Evolutionary conservation across 2,888 invertebrate genomes (phyloP).

Genomic region (Orthosia gracilis): DNA sequence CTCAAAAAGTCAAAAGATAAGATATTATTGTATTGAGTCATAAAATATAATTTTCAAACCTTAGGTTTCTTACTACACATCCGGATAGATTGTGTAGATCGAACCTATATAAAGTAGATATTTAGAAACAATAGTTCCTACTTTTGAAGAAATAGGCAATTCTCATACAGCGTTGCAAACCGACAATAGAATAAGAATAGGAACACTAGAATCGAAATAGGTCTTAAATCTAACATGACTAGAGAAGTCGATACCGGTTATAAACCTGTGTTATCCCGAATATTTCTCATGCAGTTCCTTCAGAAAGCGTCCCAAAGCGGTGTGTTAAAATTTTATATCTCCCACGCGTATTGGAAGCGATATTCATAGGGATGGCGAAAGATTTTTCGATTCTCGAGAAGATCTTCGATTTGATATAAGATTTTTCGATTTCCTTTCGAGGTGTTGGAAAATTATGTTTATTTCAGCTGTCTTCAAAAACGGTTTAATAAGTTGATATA

Average conservation of each 20-base stretch:
- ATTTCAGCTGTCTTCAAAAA: background rate
- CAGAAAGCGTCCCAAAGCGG: constrained; percentile 42
- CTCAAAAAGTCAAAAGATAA: too few species aligned
- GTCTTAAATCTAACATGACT: constrained; percentile 14
- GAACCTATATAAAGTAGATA: too few species aligned
- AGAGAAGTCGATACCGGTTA: constrained; percentile 57
- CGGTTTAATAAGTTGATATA: background rate
- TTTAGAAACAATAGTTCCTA: too few species aligned
- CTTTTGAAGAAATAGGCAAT: background rate
- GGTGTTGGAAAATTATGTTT: background rate
- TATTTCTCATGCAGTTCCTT: constrained; percentile 43
- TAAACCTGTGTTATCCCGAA: constrained; percentile 52
- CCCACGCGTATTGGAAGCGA: constrained; percentile 42
- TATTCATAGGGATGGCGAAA: constrained; percentile 47
- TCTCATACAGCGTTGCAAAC: background rate
- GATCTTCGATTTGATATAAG: constrained; percentile 9
- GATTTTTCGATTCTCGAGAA: too few species aligned
- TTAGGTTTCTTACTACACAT: too few species aligned
- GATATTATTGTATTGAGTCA: too few species aligned
- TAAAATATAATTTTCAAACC: too few species aligned
- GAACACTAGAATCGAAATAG: background rate
- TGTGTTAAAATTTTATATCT: constrained; percentile 60
- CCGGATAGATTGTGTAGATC: too few species aligned
- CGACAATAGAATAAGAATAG: background rate
- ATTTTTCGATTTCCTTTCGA: constrained; percentile 5